Evolutionary conservation across 64 coral and sea anemone species (phyloP), one percentile per base, ranked within the genome.

Genomic region (Montipora cactus): DNA sequence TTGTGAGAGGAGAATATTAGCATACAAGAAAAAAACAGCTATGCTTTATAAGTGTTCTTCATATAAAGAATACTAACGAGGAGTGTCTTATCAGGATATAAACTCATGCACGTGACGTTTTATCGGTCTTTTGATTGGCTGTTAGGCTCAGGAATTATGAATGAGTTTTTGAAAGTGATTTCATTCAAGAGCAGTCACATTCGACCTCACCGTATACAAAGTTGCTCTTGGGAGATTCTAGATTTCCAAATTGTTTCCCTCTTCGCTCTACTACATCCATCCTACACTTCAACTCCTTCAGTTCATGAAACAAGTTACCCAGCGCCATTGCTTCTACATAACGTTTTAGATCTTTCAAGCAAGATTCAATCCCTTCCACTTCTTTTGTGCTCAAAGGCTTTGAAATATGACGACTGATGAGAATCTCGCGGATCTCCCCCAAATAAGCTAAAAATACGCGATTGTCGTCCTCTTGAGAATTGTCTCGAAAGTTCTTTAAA

Each of bases 271-370:
- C 16, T 2, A 85, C 4, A n/a, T 71, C 82, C 64, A 85, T 70
- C 19, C 82, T 86, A 0, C 0, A 13, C 67, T 86, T 85, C 5
- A 85, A 70, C 6, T 51, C 82, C 11, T 85, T 85, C 4, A 85
- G 15, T 71, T 85, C 44, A 49, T 67, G 13, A 49, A 85, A 71
- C 59, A 85, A 70, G 15, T 71, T 37, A 20, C 49, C 64, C 8
- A 85, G 59, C 2, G 82, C 82, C 64, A 85, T 85, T 85, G 82
- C 82, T 22, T 71, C 67, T 15, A 85, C 64, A 11, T 71, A 59
- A 18, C 66, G 23, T 5, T 85, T 69, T 64, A 85, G 64, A 70
- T 85, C 61, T 85, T 85, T 71, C 18, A 85, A 85, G 66, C 67
- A 44, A 18, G 7, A 4, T 49, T 85, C 82, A 71, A 85, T 85